Evolutionary conservation across 2,113 vertebrate species (phyloP).

Genomic region (Sterrhoptilus dennistouni): DNA sequence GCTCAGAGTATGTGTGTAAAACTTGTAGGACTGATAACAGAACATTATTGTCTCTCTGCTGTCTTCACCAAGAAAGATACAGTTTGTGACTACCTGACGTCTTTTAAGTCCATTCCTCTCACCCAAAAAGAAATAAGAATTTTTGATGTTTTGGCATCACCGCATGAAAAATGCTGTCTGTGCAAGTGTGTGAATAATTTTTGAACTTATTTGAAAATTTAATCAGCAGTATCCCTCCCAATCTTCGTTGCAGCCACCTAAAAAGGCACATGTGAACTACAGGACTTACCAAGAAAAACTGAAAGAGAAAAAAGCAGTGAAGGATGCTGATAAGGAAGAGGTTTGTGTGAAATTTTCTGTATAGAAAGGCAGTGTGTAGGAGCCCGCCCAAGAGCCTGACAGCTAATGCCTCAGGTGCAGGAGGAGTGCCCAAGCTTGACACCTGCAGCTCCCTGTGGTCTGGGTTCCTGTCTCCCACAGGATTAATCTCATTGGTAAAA

Average conservation of each 20-base stretch:
- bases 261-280: conserved; percentile 87
- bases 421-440: background rate
- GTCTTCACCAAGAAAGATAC: background rate
- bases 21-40: background rate
- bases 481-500: background rate
- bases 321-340: conserved; percentile 71
- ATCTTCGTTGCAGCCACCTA: conserved; percentile 81
- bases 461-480: background rate
- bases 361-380: background rate
- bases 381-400: background rate
- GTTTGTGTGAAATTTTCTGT: conserved; percentile 68
- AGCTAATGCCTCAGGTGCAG: background rate
- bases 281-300: conserved; percentile 85
- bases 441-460: background rate
- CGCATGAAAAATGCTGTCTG: background rate
- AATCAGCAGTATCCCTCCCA: background rate
- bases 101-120: background rate
- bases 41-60: background rate
- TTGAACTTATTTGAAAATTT: background rate
- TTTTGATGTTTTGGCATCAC: background rate
- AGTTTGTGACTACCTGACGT: background rate
- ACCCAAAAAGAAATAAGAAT: background rate
- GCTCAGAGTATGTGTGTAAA: background rate
- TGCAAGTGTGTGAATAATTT: background rate
- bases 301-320: conserved; percentile 78